phyloP scores from a whole-genome alignment of 2,113 vertebrate genomes.

The Zingel zingel region DNA sequence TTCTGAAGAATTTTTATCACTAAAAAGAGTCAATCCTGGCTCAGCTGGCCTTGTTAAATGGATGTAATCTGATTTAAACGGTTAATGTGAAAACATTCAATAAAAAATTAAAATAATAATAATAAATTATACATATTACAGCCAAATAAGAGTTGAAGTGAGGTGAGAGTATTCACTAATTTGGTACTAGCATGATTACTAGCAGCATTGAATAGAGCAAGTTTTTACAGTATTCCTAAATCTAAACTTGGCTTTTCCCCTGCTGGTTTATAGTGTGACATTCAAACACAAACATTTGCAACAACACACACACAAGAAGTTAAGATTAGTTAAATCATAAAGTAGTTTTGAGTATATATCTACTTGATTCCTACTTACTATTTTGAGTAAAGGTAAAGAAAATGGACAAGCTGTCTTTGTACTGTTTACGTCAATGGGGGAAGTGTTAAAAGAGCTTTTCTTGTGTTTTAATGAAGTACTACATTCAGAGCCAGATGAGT shows the following conservation, averaged over 20 bases:
- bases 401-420: background rate
- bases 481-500: slow-evolving; percentile 3
- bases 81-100: background rate
- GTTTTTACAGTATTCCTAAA: background rate
- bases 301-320: background rate
- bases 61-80: slow-evolving; percentile 2
- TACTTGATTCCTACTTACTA: background rate
- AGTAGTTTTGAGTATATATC: background rate
- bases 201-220: too few species aligned
- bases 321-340: background rate
- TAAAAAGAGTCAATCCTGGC: background rate
- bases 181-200: background rate
- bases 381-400: background rate
- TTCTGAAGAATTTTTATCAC: slow-evolving; percentile 4
- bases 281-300: background rate
- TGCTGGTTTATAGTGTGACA: background rate
- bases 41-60: slow-evolving; percentile 9
- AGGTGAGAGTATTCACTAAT: background rate
- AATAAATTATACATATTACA: background rate
- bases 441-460: background rate
- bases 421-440: background rate
- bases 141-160: background rate
- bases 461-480: slow-evolving; percentile 1
- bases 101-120: background rate
- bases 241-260: background rate